These are phyloP conservation scores for Tetramorium parvispinum DNA, from an alignment of 1,140 invertebrate species.

Conservation along the genomic window DNA sequence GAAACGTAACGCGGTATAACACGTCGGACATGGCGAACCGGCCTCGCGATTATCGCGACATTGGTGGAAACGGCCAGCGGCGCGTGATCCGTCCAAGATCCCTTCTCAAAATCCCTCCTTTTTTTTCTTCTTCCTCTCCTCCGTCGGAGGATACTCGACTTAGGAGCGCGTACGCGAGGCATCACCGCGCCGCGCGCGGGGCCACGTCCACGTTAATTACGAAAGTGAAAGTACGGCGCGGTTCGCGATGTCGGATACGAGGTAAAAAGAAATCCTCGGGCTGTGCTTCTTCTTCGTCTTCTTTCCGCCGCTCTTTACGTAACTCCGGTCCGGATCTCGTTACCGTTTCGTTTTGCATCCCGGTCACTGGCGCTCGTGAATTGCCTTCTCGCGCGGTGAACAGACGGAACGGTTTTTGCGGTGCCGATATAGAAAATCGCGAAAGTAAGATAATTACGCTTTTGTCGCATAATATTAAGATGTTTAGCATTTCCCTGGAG, in stretches of 20 bases:
- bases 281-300: constrained; percentile 59
- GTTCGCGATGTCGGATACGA: constrained; percentile 68
- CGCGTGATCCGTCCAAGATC: neutral
- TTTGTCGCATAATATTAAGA: neutral
- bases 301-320: constrained; percentile 68
- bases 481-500: neutral
- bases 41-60: constrained; percentile 27
- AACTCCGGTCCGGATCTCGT: constrained; percentile 65
- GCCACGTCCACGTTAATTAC: constrained; percentile 64
- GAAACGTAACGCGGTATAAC: constrained; percentile 21
- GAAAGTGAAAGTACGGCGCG: constrained; percentile 82
- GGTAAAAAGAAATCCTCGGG: constrained; percentile 70
- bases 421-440: neutral
- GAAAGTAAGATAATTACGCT: neutral
- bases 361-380: neutral
- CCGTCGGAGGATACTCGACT: neutral
- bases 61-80: neutral
- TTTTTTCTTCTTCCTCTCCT: neutral
- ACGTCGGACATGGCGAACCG: neutral
- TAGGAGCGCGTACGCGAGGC: constrained; percentile 17
- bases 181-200: constrained; percentile 12
- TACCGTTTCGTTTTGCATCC: constrained; percentile 46
- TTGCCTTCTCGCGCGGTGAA: neutral
- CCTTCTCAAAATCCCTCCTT: neutral
- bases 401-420: neutral